Conservation (phyloP, 1,140 invertebrate genomes). For the Microplitis mediator region DNA sequence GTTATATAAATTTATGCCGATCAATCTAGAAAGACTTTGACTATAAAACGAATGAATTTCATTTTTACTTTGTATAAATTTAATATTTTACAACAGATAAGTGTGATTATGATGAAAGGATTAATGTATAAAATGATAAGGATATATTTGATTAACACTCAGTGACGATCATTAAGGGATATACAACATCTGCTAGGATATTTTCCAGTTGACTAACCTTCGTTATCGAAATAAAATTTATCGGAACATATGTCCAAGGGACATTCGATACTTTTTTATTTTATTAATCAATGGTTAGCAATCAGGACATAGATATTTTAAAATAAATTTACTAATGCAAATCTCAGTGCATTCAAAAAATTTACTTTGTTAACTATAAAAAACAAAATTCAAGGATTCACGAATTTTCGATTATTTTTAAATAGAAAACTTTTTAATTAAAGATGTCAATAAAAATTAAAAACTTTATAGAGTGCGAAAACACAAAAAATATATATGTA, state of each 20-base stretch:
- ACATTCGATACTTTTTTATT: not conserved
- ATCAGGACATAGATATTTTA: not conserved
- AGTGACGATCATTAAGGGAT: conserved; percentile 49
- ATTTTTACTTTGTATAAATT: not conserved
- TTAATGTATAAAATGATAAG: conserved; percentile 39
- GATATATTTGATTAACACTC: conserved; percentile 53
- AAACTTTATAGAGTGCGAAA: too few species aligned
- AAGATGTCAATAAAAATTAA: too few species aligned
- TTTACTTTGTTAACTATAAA: too few species aligned
- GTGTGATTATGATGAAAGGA: conserved; percentile 1
- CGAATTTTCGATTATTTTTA: too few species aligned
- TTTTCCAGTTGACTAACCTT: conserved; percentile 38
- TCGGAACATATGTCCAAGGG: conserved; percentile 41
- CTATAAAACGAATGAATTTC: not conserved
- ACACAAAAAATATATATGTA: too few species aligned
- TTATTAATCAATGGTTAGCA: not conserved
- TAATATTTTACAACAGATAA: not conserved
- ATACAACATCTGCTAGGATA: conserved; percentile 58
- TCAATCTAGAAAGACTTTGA: not conserved
- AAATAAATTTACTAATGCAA: not conserved
- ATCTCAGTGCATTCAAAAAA: too few species aligned
- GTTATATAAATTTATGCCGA: too few species aligned
- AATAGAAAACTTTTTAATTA: too few species aligned
- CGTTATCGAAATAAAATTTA: conserved; percentile 34
- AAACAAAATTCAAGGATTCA: too few species aligned